phyloP scores from a whole-genome alignment of 2,888 invertebrate species.

The Cyrtodaria siliqua region DNA sequence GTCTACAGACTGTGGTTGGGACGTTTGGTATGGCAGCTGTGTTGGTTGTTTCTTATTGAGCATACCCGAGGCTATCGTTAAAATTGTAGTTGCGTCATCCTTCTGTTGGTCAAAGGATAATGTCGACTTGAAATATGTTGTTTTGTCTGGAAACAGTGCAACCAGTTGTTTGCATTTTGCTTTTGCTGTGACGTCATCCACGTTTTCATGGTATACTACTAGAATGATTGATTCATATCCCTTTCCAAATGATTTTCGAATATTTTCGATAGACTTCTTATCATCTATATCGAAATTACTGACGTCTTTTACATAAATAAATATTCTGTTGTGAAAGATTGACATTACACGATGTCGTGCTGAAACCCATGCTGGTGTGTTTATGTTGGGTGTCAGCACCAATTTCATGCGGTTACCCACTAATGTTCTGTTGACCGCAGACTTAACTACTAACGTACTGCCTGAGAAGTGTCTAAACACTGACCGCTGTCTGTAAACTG shows the following conservation, averaged over 20 bases:
- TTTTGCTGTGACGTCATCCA: too few species aligned
- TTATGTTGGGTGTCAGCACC: neutral
- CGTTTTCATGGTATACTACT: too few species aligned
- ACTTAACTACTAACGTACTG: neutral
- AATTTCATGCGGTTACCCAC: neutral
- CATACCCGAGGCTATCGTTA: too few species aligned
- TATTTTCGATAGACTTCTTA: neutral
- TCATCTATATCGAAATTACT: neutral
- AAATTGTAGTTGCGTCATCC: too few species aligned
- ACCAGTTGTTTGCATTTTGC: too few species aligned
- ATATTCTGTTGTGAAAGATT: neutral
- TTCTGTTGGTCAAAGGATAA: too few species aligned
- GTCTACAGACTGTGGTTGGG: too few species aligned
- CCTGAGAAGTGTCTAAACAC: slow-evolving; percentile 1
- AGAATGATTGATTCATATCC: neutral
- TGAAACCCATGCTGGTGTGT: slow-evolving; percentile 1
- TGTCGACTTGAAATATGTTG: too few species aligned
- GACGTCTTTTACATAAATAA: slow-evolving; percentile 12
- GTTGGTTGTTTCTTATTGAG: too few species aligned
- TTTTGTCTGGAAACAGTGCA: too few species aligned
- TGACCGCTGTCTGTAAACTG: neutral
- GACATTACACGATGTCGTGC: neutral
- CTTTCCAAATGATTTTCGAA: neutral
- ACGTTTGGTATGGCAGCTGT: too few species aligned
- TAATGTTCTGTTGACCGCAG: neutral